phyloP scores from a whole-genome alignment of 2,888 invertebrate genomes.

The Actias luna region DNA sequence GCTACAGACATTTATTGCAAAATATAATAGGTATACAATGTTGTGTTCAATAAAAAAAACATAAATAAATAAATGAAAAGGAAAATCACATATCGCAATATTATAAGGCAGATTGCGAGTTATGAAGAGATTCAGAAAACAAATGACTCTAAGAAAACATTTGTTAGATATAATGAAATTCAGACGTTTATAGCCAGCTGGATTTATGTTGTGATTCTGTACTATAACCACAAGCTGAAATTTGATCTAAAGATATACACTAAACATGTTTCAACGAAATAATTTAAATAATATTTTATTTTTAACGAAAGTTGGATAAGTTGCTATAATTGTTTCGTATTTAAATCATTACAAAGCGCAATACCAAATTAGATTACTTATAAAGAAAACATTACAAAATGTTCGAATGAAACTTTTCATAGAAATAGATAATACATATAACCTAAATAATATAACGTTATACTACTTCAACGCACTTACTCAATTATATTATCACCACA shows the following conservation, averaged over 20 bases:
- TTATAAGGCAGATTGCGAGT: too few species aligned
- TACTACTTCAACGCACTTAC: background rate
- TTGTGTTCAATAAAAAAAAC: too few species aligned
- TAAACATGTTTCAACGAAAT: too few species aligned
- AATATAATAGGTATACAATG: background rate
- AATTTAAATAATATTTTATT: too few species aligned
- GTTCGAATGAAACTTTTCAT: too few species aligned
- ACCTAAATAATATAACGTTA: background rate
- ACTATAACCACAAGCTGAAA: background rate
- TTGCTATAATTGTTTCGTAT: background rate
- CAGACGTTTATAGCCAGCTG: background rate
- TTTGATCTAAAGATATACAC: too few species aligned
- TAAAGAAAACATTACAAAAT: too few species aligned
- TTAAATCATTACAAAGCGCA: background rate
- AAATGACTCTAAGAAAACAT: background rate
- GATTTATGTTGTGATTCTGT: background rate
- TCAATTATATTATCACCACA: too few species aligned
- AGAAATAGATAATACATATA: too few species aligned
- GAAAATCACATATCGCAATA: too few species aligned
- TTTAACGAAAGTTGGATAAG: background rate
- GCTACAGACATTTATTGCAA: background rate
- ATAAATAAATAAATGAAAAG: too few species aligned
- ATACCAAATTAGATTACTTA: too few species aligned
- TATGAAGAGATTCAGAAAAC: background rate
- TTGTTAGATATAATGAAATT: background rate